phyloP scores from a whole-genome alignment of 2,888 invertebrate genomes.

The Anodontia alba region DNA sequence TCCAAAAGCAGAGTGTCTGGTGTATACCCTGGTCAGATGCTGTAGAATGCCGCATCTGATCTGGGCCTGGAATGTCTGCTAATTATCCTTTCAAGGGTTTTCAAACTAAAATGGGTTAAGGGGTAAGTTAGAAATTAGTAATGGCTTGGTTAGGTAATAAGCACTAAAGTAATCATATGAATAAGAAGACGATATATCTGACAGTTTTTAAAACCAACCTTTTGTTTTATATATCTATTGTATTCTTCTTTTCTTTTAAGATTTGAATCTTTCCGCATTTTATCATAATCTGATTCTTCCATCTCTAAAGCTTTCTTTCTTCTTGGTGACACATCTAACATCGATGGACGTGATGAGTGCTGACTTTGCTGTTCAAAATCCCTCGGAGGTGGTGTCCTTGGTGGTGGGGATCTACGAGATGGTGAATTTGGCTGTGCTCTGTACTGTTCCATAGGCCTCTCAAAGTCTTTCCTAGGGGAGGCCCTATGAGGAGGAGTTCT shows the following conservation, averaged over 20 bases:
- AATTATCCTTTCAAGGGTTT: too few species aligned
- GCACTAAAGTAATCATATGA: too few species aligned
- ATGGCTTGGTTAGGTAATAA: too few species aligned
- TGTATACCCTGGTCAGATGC: too few species aligned
- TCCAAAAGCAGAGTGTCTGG: too few species aligned
- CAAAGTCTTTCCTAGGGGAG: neutral
- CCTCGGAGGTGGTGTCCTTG: neutral
- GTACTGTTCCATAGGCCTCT: neutral
- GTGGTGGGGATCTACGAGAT: conserved; percentile 1
- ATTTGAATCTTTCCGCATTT: conserved; percentile 33
- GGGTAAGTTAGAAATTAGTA: too few species aligned
- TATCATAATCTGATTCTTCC: conserved; percentile 8
- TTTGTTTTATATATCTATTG: conserved; percentile 37
- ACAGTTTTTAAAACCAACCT: too few species aligned
- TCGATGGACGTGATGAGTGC: neutral
- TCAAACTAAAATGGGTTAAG: too few species aligned
- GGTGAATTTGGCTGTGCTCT: conserved; percentile 6
- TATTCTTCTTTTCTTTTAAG: conserved; percentile 48
- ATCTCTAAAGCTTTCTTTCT: conserved; percentile 20
- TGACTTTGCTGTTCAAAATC: neutral
- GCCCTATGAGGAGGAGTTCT: neutral
- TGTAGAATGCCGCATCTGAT: too few species aligned
- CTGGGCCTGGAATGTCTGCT: too few species aligned
- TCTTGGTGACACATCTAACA: conserved; percentile 27
- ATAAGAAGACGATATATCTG: too few species aligned